phyloP scores from a whole-genome alignment of 2,797 vertebrate species.

The Myotis vivesi region DNA sequence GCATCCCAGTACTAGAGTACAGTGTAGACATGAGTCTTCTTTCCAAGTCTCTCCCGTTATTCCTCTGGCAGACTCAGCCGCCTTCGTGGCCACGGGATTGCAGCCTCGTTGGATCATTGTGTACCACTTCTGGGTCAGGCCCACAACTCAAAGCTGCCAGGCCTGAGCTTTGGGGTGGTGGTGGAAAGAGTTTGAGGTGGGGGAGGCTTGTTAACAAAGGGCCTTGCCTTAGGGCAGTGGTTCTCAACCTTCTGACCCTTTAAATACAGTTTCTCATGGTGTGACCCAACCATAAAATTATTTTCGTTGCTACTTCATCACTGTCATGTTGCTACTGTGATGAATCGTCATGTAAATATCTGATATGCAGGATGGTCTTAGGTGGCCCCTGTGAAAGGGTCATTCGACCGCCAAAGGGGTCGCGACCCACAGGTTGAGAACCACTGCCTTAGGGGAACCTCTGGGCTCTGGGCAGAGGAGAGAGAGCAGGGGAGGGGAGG shows the following conservation, averaged over 20 bases:
- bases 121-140: neutral
- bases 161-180: neutral
- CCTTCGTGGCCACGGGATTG: neutral
- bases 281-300: no score
- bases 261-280: no score
- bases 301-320: no score
- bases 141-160: neutral
- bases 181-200: no score
- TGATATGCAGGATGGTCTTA: no score
- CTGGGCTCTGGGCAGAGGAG: neutral
- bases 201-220: neutral
- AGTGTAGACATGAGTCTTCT: accelerated
- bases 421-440: no score
- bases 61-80: neutral
- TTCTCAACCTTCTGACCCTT: no score
- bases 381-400: no score
- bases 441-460: neutral
- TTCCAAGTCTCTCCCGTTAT: neutral
- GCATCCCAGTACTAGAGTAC: accelerated
- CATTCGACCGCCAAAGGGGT: no score
- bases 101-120: neutral
- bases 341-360: no score
- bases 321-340: no score
- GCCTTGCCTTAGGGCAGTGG: neutral
- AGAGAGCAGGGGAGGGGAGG: neutral